phyloP scores from a whole-genome alignment of 2,113 vertebrate genomes.

The Oreotrochilus melanogaster region DNA sequence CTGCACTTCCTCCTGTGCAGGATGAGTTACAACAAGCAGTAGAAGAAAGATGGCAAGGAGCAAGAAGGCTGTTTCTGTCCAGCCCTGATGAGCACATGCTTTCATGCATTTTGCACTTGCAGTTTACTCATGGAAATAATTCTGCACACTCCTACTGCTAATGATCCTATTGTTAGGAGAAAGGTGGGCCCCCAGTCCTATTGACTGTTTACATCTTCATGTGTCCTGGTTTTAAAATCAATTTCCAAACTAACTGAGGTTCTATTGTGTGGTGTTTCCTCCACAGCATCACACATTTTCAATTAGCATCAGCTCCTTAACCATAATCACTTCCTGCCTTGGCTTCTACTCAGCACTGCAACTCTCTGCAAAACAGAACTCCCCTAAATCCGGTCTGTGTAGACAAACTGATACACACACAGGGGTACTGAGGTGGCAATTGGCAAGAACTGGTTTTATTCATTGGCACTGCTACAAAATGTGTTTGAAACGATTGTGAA shows the following conservation, averaged over 20 bases:
- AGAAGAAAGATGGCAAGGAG: neutral
- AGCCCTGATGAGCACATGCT: rapidly evolving
- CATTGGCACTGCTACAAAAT: neutral
- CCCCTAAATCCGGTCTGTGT: rapidly evolving
- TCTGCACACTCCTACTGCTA: neutral
- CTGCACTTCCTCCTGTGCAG: neutral
- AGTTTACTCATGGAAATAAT: neutral
- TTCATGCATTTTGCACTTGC: neutral
- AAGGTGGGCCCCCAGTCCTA: neutral
- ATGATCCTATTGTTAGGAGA: neutral
- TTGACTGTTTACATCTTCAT: conserved; percentile 30
- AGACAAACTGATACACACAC: neutral
- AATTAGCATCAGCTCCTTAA: conserved; percentile 12
- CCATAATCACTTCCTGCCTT: conserved; percentile 43
- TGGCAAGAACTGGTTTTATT: neutral
- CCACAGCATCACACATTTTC: conserved; percentile 1
- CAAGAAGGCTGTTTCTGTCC: neutral
- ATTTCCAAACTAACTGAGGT: neutral
- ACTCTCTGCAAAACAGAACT: neutral
- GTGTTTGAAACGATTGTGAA: neutral
- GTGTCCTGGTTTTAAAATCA: neutral
- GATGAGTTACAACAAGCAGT: neutral
- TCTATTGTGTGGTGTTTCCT: conserved; percentile 47
- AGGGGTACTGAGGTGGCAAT: neutral
- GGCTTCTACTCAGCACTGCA: neutral